Evolutionary conservation across 2,888 invertebrate species (phyloP).

Genomic region (Tenthredo scrophulariae): DNA sequence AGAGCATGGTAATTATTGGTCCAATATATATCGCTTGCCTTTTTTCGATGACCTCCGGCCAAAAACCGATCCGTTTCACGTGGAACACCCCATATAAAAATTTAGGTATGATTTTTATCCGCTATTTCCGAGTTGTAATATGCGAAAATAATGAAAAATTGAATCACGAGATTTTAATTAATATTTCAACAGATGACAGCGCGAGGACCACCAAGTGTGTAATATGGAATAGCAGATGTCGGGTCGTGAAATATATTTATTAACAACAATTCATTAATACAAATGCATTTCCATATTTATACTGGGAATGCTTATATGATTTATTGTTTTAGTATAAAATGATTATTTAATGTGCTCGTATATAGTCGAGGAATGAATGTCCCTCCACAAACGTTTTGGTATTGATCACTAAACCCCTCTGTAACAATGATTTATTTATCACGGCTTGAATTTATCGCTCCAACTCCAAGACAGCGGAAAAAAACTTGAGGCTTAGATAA

Average conservation of each 20-base stretch:
- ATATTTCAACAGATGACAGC: not conserved
- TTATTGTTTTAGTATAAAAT: slow-evolving; percentile 13
- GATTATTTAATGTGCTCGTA: slow-evolving; percentile 8
- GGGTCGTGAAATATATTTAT: slow-evolving; percentile 22
- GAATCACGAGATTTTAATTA: not conserved
- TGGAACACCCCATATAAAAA: too few species aligned
- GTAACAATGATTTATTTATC: slow-evolving; percentile 50
- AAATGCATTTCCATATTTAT: slow-evolving; percentile 45
- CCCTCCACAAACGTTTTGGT: not conserved
- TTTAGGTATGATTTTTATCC: not conserved
- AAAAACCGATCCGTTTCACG: too few species aligned
- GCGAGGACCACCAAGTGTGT: not conserved
- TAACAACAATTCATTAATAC: slow-evolving; percentile 19
- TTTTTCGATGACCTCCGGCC: too few species aligned
- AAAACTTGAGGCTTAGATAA: slow-evolving; percentile 18
- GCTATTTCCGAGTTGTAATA: not conserved
- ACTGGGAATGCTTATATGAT: not conserved
- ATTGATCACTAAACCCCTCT: slow-evolving; percentile 33
- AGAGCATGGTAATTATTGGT: too few species aligned
- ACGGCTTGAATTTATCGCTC: not conserved
- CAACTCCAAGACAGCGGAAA: not conserved
- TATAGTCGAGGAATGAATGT: slow-evolving; percentile 25
- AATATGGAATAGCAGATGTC: not conserved
- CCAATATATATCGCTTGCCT: too few species aligned
- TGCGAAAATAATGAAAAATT: not conserved